Base-by-base conservation (phyloP, 2,888 invertebrate genomes). In the Xylocampa areola region DNA sequence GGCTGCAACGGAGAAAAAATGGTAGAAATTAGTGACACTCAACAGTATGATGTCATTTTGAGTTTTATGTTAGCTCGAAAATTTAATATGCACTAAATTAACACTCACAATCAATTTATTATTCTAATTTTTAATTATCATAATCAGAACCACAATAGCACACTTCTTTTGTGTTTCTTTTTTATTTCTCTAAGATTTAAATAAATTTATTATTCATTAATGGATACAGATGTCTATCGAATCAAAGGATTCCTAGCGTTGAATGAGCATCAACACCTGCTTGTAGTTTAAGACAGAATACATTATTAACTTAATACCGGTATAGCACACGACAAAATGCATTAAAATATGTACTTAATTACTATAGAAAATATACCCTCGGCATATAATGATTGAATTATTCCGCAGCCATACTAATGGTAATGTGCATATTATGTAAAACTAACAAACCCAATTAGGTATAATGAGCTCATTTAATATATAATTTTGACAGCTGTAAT, bases 1-100 rank as follows among this genome's bases (percentile, higher is more conserved):
- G 84, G 54, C 77, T 68, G 67, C 61, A 61, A 47, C 54, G 60
- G 63, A 74, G 73, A 75, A 59, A 76, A 75, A 73, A 73, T 2
- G 3, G 0, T 27, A 14, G 36, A 54, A 64, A 39, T 43, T 29
- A 37, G 39, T 59, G 14, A 58, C 41, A 39, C 30, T 30, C 23
- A 27, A 68, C 63, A 67, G 74, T 60, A 58, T 68, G 44, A 54
- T 74, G 68, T 51, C n/a, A 49, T 45, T 54, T 39, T 33, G 14
- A 21, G 21, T 21, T 21, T 21, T 6, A 4, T 6, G 1, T 1
- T 1, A 1, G 25, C 8, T 25, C 10, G 25, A 25, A 25, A 4
- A 25, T 1, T 8, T 5, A 25, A 25, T n/a, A 25, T 25, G 25
- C 25, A 25, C 8, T 8, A 25, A 7, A 25, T 2, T 25, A 25